phyloP scores from a whole-genome alignment of 1,140 invertebrate genomes.

The Mycetomoellerius zeteki region DNA sequence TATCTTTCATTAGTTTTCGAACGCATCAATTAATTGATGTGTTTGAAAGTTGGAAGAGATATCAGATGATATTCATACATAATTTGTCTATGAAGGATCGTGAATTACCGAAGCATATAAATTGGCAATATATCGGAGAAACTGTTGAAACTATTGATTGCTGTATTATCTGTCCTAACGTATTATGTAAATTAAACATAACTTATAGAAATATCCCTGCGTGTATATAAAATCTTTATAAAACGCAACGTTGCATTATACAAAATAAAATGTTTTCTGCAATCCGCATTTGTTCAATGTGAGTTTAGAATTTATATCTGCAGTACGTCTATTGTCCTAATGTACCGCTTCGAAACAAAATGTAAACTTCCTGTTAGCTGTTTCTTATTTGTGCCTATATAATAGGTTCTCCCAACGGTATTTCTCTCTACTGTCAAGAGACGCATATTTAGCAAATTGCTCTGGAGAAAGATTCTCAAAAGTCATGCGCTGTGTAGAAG shows the following conservation, averaged over 20 bases:
- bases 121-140: neutral
- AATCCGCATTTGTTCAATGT: neutral
- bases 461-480: constrained; percentile 37
- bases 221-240: neutral
- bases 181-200: neutral
- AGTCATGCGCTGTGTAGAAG: neutral
- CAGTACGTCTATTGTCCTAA: neutral
- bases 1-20: neutral
- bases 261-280: neutral
- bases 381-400: neutral
- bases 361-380: neutral
- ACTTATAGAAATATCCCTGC: neutral
- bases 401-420: neutral
- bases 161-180: neutral
- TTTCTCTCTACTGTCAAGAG: constrained; percentile 27
- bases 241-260: neutral
- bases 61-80: neutral
- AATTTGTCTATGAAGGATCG: neutral
- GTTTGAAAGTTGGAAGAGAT: neutral
- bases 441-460: constrained; percentile 37
- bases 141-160: neutral
- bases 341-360: neutral
- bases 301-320: neutral
- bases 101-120: neutral
- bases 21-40: neutral